Percentiles rank a stretch among this genome's conserved stretches.
Evolutionary conservation across 2,113 vertebrate species (phyloP).

Genomic region (Pagrus major): DNA sequence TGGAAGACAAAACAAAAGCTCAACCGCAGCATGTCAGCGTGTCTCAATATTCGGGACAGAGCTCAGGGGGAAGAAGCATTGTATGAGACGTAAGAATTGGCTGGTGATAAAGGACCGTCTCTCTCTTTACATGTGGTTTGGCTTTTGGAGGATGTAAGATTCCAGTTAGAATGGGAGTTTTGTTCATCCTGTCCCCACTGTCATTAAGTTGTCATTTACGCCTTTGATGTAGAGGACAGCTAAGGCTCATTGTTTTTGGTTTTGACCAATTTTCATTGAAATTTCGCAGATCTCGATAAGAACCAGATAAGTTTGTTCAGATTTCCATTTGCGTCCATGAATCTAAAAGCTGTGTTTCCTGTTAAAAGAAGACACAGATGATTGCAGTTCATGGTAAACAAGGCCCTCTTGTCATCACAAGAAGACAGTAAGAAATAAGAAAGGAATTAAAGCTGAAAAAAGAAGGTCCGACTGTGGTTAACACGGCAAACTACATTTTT

Average conservation of each 20-base stretch:
- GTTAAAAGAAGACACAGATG: background rate
- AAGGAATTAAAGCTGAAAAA: background rate
- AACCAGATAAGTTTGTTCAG: background rate
- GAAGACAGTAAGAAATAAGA: background rate
- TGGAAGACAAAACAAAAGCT: background rate
- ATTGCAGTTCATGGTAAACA: constrained; percentile 5
- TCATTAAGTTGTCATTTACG: constrained; percentile 53
- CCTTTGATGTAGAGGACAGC: constrained; percentile 58
- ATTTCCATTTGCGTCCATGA: constrained; percentile 1
- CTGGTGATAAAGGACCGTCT: constrained; percentile 66
- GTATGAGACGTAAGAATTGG: constrained; percentile 67
- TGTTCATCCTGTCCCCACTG: constrained; percentile 56
- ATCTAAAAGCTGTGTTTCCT: background rate
- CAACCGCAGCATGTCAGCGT: constrained; percentile 27
- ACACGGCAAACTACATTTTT: background rate
- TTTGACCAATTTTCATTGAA: constrained; percentile 10
- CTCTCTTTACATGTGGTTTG: constrained; percentile 72
- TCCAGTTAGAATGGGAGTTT: constrained; percentile 64
- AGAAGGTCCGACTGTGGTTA: too few species aligned
- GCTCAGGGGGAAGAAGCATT: constrained; percentile 44
- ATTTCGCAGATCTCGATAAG: constrained; percentile 8
- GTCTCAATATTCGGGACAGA: constrained; percentile 37
- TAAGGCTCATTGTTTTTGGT: constrained; percentile 43
- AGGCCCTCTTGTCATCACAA: background rate
- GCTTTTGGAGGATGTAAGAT: constrained; percentile 39